Base-by-base conservation (phyloP, 2,113 vertebrate species). In the Melanostigma gelatinosum region DNA sequence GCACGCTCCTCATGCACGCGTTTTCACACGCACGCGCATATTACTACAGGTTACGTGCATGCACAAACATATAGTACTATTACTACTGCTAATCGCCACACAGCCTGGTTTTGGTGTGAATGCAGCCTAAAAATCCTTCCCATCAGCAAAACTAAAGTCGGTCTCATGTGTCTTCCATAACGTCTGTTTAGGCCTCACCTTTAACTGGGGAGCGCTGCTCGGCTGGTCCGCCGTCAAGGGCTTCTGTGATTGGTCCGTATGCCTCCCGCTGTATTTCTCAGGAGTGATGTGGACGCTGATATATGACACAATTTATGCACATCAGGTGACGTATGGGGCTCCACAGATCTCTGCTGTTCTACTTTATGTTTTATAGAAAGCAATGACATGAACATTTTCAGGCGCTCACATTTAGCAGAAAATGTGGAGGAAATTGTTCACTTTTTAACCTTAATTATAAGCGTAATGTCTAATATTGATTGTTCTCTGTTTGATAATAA, bases 231-330 rank as follows among this genome's bases (percentile, higher is more conserved):
- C 98, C 9, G 32, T 99, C 71, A 95, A 29, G 79, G 97, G 97
- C 34, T 97, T 94, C 0, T 99, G 98, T 82, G 96, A 98, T 44
- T 97, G 96, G 93, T 95, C 96, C 0, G 95, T 98, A 20, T 99
- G 98, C 74, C 95, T 99, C 27, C 97, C 98, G 3, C 91, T 99
- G 67, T 98, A 99, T 89, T 93, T 97, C 24, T 97, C 97, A 74
- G 97, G 97, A 61, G 90, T 99, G 64, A 97, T 97, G 96, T 98
- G 97, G 98, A 99, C 98, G 0, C 86, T 99, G 72, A 94, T 98
- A 42, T 98, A 99, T 0, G 97, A 99, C 87, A 99, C 98, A 5
- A 97, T 99, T 85, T 99, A 99, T 16, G 98, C 98, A 11, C 97
- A 99, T 93, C 97, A 99, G 97, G 98, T 99, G 61, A 91, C 79